Conservation (phyloP, 2,113 vertebrate genomes). For the Syngnathus scovelli region DNA sequence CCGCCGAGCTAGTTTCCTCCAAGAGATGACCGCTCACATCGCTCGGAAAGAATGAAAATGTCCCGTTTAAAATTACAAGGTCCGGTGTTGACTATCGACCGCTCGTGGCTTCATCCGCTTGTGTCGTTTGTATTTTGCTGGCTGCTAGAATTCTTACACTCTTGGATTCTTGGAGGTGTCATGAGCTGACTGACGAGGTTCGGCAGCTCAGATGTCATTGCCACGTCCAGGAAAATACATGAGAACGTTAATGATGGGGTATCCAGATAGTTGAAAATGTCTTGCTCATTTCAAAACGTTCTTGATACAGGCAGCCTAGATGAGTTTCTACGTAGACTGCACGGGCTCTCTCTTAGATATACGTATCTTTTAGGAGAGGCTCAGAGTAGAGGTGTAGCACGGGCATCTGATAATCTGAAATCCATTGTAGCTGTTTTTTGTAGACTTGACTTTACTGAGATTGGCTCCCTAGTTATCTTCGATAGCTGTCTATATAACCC, state of each 20-base stretch:
- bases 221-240: neutral
- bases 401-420: no score
- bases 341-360: no score
- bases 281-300: neutral
- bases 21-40: slow-evolving; percentile 63
- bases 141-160: slow-evolving; percentile 30
- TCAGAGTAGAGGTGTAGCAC: no score
- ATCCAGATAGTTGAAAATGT: neutral
- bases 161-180: slow-evolving; percentile 36
- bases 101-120: slow-evolving; percentile 20
- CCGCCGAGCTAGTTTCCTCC: slow-evolving; percentile 25
- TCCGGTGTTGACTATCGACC: slow-evolving; percentile 37
- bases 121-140: slow-evolving; percentile 56
- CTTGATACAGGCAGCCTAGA: neutral
- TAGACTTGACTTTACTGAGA: neutral
- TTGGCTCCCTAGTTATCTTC: neutral
- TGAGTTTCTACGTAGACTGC: no score
- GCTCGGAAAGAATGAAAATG: slow-evolving; percentile 65
- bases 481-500: neutral
- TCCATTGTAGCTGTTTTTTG: no score
- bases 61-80: slow-evolving; percentile 55
- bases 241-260: neutral
- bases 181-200: slow-evolving; percentile 25
- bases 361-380: no score
- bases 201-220: neutral